phyloP scores from a whole-genome alignment of 2,888 invertebrate genomes.

The Alviniconcha strummeri region DNA sequence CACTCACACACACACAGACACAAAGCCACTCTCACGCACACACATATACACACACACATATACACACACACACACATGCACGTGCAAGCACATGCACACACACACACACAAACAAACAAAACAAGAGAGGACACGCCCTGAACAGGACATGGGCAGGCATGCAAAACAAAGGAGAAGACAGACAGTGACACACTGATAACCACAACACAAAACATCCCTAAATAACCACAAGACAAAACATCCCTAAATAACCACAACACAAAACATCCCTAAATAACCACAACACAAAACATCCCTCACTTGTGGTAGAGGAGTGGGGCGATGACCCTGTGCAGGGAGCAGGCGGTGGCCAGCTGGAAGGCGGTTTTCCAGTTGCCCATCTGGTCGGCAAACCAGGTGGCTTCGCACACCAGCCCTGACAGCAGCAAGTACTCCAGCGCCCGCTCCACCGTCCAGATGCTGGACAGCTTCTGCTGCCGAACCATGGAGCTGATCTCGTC shows the following conservation, averaged over 20 bases:
- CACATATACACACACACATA: too few relatives aligned
- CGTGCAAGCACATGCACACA: too few relatives aligned
- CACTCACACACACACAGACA: too few relatives aligned
- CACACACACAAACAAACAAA: too few relatives aligned
- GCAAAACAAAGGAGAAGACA: too few relatives aligned
- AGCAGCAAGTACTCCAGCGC: conserved; percentile 69
- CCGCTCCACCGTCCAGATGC: conserved; percentile 67
- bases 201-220: too few relatives aligned
- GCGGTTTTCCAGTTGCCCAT: conserved; percentile 73
- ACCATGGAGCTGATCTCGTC: conserved; percentile 60
- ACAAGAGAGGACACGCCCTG: too few relatives aligned
- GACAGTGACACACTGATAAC: too few relatives aligned
- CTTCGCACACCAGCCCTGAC: conserved; percentile 68
- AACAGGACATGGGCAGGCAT: too few relatives aligned
- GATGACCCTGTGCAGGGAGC: conserved; percentile 53
- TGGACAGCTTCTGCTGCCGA: conserved; percentile 56
- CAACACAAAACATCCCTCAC: neutral
- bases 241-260: neutral
- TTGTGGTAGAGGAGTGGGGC: conserved; percentile 54
- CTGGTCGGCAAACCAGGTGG: conserved; percentile 68
- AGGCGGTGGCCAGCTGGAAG: conserved; percentile 62
- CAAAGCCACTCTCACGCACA: too few relatives aligned
- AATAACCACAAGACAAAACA: neutral
- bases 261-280: too few relatives aligned
- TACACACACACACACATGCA: too few relatives aligned